phyloP scores from a whole-genome alignment of 1,140 invertebrate species.

The Drosophila orosa region DNA sequence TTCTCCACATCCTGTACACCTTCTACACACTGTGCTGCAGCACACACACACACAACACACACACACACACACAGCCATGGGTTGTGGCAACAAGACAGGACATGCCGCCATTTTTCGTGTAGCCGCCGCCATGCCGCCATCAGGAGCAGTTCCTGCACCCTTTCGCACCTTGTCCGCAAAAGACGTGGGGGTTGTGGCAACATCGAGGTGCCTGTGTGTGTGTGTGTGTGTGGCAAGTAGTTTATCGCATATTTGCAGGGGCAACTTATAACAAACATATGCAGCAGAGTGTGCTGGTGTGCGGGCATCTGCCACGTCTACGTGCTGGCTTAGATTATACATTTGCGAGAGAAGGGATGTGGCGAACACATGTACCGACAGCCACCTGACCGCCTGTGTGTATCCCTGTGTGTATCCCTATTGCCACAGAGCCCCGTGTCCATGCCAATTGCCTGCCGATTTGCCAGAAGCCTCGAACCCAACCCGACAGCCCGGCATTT shows the following conservation, averaged over 20 bases:
- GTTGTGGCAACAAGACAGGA: constrained; percentile 54
- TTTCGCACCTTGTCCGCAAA: constrained; percentile 23
- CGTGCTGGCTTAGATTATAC: constrained; percentile 53
- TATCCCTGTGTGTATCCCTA: background rate
- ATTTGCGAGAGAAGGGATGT: constrained; percentile 13
- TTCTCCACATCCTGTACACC: background rate
- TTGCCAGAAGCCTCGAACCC: constrained; percentile 11
- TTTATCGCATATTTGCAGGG: constrained; percentile 77
- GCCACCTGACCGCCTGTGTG: constrained; percentile 33
- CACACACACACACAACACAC: background rate
- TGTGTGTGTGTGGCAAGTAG: constrained; percentile 57
- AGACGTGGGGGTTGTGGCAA: background rate
- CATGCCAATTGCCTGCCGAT: constrained; percentile 28
- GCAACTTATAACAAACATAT: constrained; percentile 75
- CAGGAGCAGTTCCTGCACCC: constrained; percentile 8
- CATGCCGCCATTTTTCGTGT: constrained; percentile 64
- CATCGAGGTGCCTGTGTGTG: background rate
- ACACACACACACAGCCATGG: constrained; percentile 7
- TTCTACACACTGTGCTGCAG: background rate
- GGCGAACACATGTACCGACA: constrained; percentile 39
- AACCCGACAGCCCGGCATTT: background rate
- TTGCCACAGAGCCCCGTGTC: background rate
- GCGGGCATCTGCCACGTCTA: constrained; percentile 5
- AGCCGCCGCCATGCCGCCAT: constrained; percentile 17
- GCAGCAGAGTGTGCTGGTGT: constrained; percentile 37